Evolutionary conservation across 2,797 vertebrate genomes (phyloP), one percentile per base, ranked within the genome.

Genomic region (Pyrocephalus nanus): DNA sequence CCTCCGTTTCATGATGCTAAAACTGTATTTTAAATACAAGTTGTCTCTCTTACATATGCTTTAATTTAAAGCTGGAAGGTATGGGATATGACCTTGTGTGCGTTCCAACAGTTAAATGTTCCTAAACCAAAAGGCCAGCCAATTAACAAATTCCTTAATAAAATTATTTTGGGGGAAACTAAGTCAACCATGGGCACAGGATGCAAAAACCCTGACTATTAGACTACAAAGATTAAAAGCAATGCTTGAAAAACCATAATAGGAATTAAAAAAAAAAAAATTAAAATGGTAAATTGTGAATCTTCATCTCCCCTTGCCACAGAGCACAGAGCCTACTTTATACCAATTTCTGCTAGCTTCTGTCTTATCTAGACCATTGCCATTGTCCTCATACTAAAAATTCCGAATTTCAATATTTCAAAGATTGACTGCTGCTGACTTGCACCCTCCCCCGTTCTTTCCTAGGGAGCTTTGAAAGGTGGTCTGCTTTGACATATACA

Each of bases 401-500:
- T 92, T 92, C 93, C 0, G 0, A 66, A 93, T 96, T 94, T 96
- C 85, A 75, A 0, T 80, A 77, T 94, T 97, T 97, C 92, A 96
- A 96, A 97, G 96, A 93, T 86, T 91, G 89, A 89, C 90, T 96
- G 91, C 81, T 92, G 81, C 92, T 95, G 78, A 42, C 47, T 95
- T 82, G 55, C 55, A 65, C 91, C 93, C 73, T 96, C 95, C 95
- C 76, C 47, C 73, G n/a, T 73, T 93, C 96, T 96, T 96, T 96
- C 94, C 90, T 8, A 77, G 93, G 71, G 66, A 92, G 74, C 86
- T 94, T 96, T 96, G 92, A 96, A 96, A 97, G 92, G 96, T 97
- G 94, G 88, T 95, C 95, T 93, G 90, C 91, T 96, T 96, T 96
- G 96, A 96, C 95, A 93, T 73, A 57, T 73, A 86, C 94, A 91